Conservation (phyloP, 2,888 invertebrate genomes). For the Cosmia trapezina region DNA sequence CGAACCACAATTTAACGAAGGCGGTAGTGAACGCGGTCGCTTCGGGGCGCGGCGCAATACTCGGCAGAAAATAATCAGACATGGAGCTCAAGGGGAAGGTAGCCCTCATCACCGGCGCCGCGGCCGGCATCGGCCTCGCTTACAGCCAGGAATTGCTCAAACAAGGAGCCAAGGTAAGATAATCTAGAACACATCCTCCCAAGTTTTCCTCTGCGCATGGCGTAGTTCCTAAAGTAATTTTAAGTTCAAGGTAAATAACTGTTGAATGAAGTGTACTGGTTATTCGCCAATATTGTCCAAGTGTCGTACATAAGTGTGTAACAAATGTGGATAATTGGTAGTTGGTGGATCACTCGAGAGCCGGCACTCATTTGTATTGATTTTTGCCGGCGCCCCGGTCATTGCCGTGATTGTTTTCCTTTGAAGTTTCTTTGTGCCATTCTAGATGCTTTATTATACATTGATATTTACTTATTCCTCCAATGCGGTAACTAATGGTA, state of each 20-base stretch:
- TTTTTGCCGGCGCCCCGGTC: slow-evolving; percentile 80
- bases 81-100: slow-evolving; percentile 95
- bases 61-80: slow-evolving; percentile 68
- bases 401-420: slow-evolving; percentile 74
- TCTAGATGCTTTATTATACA: slow-evolving; percentile 17
- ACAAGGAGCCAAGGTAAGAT: slow-evolving; percentile 93
- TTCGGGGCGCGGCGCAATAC: slow-evolving; percentile 76
- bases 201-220: slow-evolving; percentile 62
- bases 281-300: slow-evolving; percentile 65
- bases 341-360: slow-evolving; percentile 27
- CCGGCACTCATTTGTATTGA: slow-evolving; percentile 81
- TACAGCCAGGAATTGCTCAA: slow-evolving; percentile 93
- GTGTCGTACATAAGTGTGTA: slow-evolving; percentile 33
- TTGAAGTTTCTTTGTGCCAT: slow-evolving; percentile 69
- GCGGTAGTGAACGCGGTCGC: slow-evolving; percentile 75
- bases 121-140: slow-evolving; percentile 93
- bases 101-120: slow-evolving; percentile 93
- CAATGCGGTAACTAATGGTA: slow-evolving; percentile 6
- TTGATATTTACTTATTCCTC: slow-evolving; percentile 14
- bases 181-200: slow-evolving; percentile 36
- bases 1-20: slow-evolving; percentile 79
- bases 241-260: slow-evolving; percentile 82
- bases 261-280: slow-evolving; percentile 76
- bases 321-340: slow-evolving; percentile 36
- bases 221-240: slow-evolving; percentile 68